Base-by-base conservation (phyloP, 1,140 invertebrate species). In the Formica selysi region DNA sequence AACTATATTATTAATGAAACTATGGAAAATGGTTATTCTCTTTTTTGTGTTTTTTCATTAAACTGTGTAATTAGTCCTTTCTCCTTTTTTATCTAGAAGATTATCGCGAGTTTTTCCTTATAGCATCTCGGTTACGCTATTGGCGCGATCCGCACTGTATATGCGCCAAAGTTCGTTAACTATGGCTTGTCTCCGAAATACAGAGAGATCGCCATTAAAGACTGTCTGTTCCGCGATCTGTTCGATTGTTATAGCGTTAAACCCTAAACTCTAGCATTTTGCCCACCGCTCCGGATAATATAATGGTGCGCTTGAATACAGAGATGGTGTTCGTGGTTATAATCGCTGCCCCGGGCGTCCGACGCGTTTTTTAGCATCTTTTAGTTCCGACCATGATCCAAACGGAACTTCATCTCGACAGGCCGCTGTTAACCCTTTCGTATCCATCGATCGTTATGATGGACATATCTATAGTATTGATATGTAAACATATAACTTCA, bases 221-320 rank as follows among this genome's bases (percentile, higher is more conserved):
- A 80, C 87, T 73, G 90, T 90, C 68, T 67, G 87, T 91, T 83
- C 89, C 86, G 88, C 91, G 90, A 87, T 90, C 90, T 92, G 88
- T 91, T 88, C 76, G 91, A 87, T 87, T 92, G 91, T 91, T 91
- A 61, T 74, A 91, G 86, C 84, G 91, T 76, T 91, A 92, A 92
- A 91, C 86, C 90, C 89, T 91, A 91, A 92, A 92, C 89, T 92
- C 90, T 89, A 91, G 87, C 81, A 78, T 87, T 51, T 51, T 87
- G 83, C 76, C 65, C 85, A 85, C 51, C 85, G 86, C 85, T 81
- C 80, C 73, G 86, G 87, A 78, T 91, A 85, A 86, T 91, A 91
- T 91, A 90, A 91, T 91, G 91, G 62, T 62, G 85, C 38, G 90
- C 78, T 90, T 80, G 79, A 91, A 88, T 51, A 84, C 48, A 86